Percentiles rank a stretch among this genome's conserved stretches.
Conservation (phyloP, 2,888 invertebrate genomes). For the Andrena bucephala region DNA sequence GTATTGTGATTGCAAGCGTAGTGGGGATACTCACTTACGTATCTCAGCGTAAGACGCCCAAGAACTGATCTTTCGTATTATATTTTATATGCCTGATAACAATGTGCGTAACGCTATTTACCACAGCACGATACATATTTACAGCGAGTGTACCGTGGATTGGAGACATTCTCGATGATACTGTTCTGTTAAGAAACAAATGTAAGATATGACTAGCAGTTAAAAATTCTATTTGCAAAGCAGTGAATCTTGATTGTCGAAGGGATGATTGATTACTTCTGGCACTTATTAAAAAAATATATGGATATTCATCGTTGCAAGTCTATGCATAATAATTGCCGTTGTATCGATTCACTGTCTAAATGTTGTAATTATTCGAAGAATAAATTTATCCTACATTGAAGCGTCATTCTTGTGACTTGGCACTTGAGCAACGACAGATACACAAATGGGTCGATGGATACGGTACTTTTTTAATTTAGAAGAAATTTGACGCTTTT, state of each 20-base stretch:
- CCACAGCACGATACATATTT: conserved; percentile 44
- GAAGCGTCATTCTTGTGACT: conserved; percentile 15
- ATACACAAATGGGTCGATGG: background rate
- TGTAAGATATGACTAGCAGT: conserved; percentile 47
- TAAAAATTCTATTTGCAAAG: conserved; percentile 53
- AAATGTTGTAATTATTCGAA: conserved; percentile 75
- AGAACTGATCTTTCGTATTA: conserved; percentile 76
- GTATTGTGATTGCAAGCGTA: conserved; percentile 70
- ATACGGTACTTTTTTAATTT: background rate
- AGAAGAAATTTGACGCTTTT: background rate
- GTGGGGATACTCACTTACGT: conserved; percentile 63
- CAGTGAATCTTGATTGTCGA: conserved; percentile 53
- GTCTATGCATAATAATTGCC: conserved; percentile 72
- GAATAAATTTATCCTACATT: conserved; percentile 67
- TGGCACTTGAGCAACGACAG: background rate
- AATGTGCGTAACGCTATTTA: conserved; percentile 59
- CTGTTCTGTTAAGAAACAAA: conserved; percentile 41
- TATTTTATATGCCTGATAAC: conserved; percentile 60
- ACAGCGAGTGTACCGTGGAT: conserved; percentile 36
- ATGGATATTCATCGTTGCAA: conserved; percentile 71
- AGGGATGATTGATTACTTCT: conserved; percentile 45
- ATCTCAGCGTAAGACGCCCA: conserved; percentile 75
- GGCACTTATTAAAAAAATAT: conserved; percentile 67
- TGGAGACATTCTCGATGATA: conserved; percentile 36
- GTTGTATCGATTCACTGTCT: conserved; percentile 76